A percentile compares a stretch with the other conserved stretches of the same genome.
These are phyloP conservation scores for Atta texana DNA, from an alignment of 1,140 invertebrate genomes.

Conservation along the genomic window DNA sequence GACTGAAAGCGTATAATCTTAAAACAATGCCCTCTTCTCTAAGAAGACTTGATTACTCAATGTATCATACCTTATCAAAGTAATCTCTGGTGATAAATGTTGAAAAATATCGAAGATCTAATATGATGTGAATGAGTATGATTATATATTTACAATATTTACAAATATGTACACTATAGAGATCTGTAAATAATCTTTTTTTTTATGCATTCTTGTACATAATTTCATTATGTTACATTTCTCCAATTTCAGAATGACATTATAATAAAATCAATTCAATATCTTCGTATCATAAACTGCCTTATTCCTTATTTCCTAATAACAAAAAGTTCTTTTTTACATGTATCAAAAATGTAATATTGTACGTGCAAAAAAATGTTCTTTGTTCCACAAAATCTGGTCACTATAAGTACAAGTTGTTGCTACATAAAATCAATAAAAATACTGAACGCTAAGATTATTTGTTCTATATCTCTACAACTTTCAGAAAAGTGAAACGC, in stretches of 20 bases:
- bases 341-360: background rate
- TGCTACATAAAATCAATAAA: background rate
- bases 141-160: conserved; percentile 42
- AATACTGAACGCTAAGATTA: background rate
- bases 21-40: conserved; percentile 66
- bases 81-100: background rate
- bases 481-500: conserved; percentile 8
- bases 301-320: conserved; percentile 29
- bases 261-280: conserved; percentile 25
- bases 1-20: conserved; percentile 68
- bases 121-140: background rate
- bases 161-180: conserved; percentile 21
- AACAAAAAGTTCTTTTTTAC: conserved; percentile 3
- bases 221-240: conserved; percentile 16
- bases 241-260: background rate
- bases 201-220: conserved; percentile 51
- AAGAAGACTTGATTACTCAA: conserved; percentile 40
- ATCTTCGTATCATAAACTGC: conserved; percentile 6
- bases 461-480: background rate
- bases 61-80: conserved; percentile 16
- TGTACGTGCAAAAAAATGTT: conserved; percentile 21
- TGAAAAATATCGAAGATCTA: conserved; percentile 11
- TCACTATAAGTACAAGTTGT: background rate
- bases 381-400: background rate
- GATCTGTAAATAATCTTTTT: conserved; percentile 20